Conservation (phyloP, 2,113 vertebrate species). For the Tringa solitaria region DNA sequence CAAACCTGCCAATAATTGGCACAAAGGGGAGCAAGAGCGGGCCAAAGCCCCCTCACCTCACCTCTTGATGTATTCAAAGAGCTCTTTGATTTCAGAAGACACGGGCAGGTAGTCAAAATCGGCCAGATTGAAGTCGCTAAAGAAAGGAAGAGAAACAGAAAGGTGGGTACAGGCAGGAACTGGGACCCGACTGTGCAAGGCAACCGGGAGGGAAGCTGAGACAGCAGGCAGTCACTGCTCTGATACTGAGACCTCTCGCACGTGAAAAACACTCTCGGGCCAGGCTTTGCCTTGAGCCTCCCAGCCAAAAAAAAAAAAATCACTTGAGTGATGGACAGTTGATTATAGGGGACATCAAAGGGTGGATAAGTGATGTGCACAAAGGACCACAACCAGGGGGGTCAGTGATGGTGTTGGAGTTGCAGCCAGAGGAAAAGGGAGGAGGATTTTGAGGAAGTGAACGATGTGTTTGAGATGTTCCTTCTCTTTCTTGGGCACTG, state of each 20-base stretch:
- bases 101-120: conserved; percentile 91
- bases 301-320: neutral
- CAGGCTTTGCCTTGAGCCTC: neutral
- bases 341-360: neutral
- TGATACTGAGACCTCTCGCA: neutral
- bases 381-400: neutral
- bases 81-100: conserved; percentile 87
- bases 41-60: conserved; percentile 30
- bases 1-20: fast-evolving
- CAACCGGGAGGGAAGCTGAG: neutral
- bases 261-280: fast-evolving
- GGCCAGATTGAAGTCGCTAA: conserved; percentile 81
- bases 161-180: neutral
- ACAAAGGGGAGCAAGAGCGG: neutral
- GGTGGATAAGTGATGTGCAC: neutral
- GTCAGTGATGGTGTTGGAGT: neutral
- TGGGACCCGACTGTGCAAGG: neutral
- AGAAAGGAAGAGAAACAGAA: neutral
- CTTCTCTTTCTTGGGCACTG: neutral
- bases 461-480: neutral
- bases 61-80: conserved; percentile 94
- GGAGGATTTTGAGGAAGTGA: neutral
- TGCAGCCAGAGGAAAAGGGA: neutral
- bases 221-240: fast-evolving
- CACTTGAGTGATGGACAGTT: neutral